Evolutionary conservation across 2,797 vertebrate genomes (phyloP), one percentile per base, ranked within the genome.

Genomic region (Petrocephalus schoutedeni): DNA sequence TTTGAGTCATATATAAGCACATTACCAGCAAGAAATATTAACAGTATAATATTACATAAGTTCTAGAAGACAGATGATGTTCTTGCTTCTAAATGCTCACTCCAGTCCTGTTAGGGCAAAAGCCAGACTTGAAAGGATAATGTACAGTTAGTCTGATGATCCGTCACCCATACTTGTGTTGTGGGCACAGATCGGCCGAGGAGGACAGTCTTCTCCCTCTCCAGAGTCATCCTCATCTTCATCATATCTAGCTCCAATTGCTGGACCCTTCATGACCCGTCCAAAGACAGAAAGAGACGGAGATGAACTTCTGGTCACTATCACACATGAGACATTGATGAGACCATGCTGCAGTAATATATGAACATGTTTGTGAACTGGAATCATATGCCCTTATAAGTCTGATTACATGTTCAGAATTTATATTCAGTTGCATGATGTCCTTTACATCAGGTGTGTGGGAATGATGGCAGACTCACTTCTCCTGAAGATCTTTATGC

Each of bases 241-340:
- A 92, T 64, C 90, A 96, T 89, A 64, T 96, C 95, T 88, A 90
- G 90, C 91, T 95, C 94, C 91, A 96, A 88, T 89, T 93, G 91
- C n/a, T 94, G 89, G 89, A 96, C 92, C 92, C 95, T 96, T n/a
- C 4, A 87, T 67, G 41, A 54, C 58, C 57, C 21, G 51, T 64
- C 41, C 19, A 57, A 36, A 59, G 71, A 49, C 36, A 51, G 54
- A 83, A 82, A 14, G n/a, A 49, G 3, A 80, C n/a, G 4, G 9
- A 32, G 10, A 14, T 45, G 6, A 21, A 64, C 21, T 10, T 21
- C 51, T 53, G 45, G 1, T 36, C 3, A 59, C 32, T 10, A 5
- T 16, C 19, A 80, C 54, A 45, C 21, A 28, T 7, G 16, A 53
- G 49, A 67, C 10, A 4, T 32, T 32, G 28, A 32, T 32, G 23